phyloP scores from a whole-genome alignment of 2,888 invertebrate species.

The Troides aeacus region DNA sequence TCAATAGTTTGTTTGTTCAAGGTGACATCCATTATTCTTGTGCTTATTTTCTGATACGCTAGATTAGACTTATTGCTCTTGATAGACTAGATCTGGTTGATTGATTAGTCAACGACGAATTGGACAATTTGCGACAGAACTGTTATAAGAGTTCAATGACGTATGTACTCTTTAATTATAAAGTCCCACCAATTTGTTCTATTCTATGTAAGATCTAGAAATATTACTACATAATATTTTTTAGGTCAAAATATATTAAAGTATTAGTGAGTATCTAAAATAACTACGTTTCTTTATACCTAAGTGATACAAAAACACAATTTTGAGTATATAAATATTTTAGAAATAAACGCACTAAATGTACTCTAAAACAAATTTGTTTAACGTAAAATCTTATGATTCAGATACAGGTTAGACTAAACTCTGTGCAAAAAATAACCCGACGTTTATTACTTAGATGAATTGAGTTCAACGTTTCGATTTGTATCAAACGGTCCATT shows the following conservation, averaged over 20 bases:
- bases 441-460: slow-evolving; percentile 5
- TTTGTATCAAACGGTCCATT: slow-evolving; percentile 9
- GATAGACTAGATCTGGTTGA: slow-evolving; percentile 14
- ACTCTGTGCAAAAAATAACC: slow-evolving; percentile 15
- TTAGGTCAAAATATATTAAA: no score
- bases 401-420: slow-evolving; percentile 6
- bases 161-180: neutral
- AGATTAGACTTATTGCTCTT: slow-evolving; percentile 16
- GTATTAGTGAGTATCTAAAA: no score
- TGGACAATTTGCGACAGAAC: neutral
- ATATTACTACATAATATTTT: no score
- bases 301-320: no score
- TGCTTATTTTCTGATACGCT: slow-evolving; percentile 13
- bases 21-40: slow-evolving; percentile 21
- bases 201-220: no score
- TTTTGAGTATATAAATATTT: no score
- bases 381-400: neutral
- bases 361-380: no score
- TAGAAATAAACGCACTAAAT: no score
- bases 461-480: slow-evolving; percentile 15
- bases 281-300: no score
- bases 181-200: neutral
- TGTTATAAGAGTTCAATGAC: neutral
- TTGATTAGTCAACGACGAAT: slow-evolving; percentile 17
- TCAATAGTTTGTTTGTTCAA: slow-evolving; percentile 18